phyloP scores from a whole-genome alignment of 2,888 invertebrate species.

The Oxyteleia sp. region DNA sequence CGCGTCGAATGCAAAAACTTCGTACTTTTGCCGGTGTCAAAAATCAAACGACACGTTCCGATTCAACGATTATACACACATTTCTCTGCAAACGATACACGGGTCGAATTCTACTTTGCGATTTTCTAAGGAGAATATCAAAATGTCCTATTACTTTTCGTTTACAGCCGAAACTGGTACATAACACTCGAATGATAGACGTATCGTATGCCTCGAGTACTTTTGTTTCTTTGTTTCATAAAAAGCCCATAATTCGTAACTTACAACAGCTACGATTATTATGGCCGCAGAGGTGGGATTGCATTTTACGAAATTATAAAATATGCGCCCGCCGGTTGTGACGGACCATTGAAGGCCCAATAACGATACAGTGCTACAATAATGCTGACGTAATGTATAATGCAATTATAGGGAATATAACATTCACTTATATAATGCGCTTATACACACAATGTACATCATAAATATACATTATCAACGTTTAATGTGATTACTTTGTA shows the following conservation, averaged over 20 bases:
- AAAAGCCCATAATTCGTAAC: constrained; percentile 69
- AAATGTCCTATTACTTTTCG: too few relatives aligned
- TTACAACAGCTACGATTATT: constrained; percentile 70
- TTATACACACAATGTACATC: constrained; percentile 84
- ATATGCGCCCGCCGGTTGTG: constrained; percentile 49
- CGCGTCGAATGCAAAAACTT: constrained; percentile 37
- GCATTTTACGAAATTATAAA: constrained; percentile 71
- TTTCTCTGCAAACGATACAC: too few relatives aligned
- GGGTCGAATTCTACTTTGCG: too few relatives aligned
- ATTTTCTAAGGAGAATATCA: too few relatives aligned
- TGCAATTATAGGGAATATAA: constrained; percentile 70
- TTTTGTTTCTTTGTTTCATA: constrained; percentile 22
- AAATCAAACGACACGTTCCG: too few relatives aligned
- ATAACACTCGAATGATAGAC: constrained; percentile 33
- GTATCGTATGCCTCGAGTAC: constrained; percentile 15
- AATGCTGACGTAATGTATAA: constrained; percentile 67
- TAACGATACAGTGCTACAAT: constrained; percentile 67
- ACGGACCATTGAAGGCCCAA: constrained; percentile 62
- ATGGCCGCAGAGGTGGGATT: constrained; percentile 53
- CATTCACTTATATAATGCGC: constrained; percentile 77
- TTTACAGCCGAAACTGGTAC: constrained; percentile 15
- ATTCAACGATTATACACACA: too few relatives aligned
- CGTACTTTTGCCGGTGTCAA: too few relatives aligned
- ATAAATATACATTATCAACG: constrained; percentile 83
- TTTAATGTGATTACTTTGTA: constrained; percentile 80